A percentile compares a stretch with the other conserved stretches of the same genome.
phyloP scores from a whole-genome alignment of 2,888 invertebrate species.

The Drosophila fungiperda region DNA sequence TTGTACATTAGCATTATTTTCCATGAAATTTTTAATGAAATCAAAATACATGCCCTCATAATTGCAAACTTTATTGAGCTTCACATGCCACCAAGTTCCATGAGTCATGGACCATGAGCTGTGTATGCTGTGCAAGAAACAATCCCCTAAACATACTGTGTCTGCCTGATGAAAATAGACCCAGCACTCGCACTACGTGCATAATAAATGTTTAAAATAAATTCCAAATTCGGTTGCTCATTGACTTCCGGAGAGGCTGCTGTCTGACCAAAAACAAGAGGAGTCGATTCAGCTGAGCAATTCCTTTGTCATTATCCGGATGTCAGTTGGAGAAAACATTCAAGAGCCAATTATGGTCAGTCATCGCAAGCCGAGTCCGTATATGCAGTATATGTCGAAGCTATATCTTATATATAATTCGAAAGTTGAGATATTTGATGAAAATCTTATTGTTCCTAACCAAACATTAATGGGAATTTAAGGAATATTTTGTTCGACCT shows the following conservation, averaged over 20 bases:
- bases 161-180: background rate
- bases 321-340: background rate
- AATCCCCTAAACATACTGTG: slow-evolving; percentile 1
- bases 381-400: background rate
- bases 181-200: background rate
- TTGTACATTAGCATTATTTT: slow-evolving; percentile 44
- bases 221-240: background rate
- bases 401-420: background rate
- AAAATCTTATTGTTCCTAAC: background rate
- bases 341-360: background rate
- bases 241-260: background rate
- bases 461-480: background rate
- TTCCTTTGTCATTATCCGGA: background rate
- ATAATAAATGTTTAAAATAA: background rate
- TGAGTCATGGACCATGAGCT: no score
- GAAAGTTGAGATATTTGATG: background rate
- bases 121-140: background rate
- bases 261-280: background rate
- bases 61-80: slow-evolving; percentile 35
- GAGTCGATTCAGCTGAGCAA: background rate
- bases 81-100: slow-evolving; percentile 9
- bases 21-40: slow-evolving; percentile 64
- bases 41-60: slow-evolving; percentile 56
- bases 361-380: background rate
- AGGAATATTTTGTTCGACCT: background rate